These are phyloP conservation scores for Grus americana DNA, from an alignment of 2,113 vertebrate species.

Conservation along the genomic window DNA sequence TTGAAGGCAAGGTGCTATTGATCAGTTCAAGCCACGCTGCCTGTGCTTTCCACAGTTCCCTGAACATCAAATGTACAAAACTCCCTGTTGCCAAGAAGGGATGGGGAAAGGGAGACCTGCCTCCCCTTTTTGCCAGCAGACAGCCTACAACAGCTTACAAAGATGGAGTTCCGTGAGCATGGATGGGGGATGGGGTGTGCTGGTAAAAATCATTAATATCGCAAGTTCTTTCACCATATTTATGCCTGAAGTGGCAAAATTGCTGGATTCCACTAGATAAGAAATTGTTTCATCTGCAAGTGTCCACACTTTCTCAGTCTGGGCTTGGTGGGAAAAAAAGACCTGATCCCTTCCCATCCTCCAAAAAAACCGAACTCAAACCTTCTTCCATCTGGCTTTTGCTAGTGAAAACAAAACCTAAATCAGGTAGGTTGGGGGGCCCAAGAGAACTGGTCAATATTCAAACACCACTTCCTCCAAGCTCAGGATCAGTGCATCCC, in stretches of 20 bases:
- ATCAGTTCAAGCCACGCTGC: neutral
- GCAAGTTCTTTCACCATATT: neutral
- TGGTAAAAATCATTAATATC: neutral
- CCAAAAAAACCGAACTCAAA: neutral
- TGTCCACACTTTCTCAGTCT: neutral
- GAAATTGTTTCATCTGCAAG: accelerated
- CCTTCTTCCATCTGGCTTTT: neutral
- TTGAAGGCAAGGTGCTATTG: neutral
- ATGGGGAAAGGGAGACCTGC: accelerated
- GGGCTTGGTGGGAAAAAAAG: neutral
- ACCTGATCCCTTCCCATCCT: neutral
- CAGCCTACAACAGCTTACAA: neutral
- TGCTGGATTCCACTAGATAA: neutral
- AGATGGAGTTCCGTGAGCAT: neutral
- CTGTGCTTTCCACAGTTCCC: neutral
- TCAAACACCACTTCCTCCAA: too few relatives aligned
- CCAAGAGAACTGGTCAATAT: too few relatives aligned
- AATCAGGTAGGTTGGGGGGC: neutral
- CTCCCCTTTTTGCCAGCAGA: neutral
- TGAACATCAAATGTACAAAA: neutral
- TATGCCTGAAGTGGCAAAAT: neutral
- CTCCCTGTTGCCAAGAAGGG: neutral
- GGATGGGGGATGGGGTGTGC: accelerated
- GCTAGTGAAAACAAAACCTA: neutral
- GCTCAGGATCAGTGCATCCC: too few relatives aligned